These are phyloP conservation scores for Hypomecis punctinalis DNA, from an alignment of 2,888 invertebrate genomes.

Conservation along the genomic window DNA sequence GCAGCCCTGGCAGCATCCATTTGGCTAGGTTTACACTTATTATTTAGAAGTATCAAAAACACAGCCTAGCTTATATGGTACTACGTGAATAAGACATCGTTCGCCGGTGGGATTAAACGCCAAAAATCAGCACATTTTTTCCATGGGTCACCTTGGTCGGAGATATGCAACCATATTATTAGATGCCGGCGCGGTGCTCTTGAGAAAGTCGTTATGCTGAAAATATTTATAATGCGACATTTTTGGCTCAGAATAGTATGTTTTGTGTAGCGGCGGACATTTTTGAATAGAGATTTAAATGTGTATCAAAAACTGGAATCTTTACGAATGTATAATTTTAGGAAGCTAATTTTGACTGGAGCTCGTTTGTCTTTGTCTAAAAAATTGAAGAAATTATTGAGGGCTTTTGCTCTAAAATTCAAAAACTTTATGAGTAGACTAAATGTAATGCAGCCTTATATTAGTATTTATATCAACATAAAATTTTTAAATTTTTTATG, in stretches of 20 bases:
- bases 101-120: slow-evolving; percentile 57
- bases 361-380: too few relatives aligned
- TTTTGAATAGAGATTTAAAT: slow-evolving; percentile 2
- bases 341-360: too few relatives aligned
- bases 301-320: not conserved
- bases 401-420: too few relatives aligned
- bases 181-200: slow-evolving; percentile 14
- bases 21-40: too few relatives aligned
- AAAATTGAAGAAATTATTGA: too few relatives aligned
- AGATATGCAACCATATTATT: slow-evolving; percentile 28
- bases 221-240: slow-evolving; percentile 26
- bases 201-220: slow-evolving; percentile 21
- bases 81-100: slow-evolving; percentile 31
- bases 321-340: too few relatives aligned
- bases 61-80: not conserved
- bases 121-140: slow-evolving; percentile 64
- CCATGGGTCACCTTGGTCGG: slow-evolving; percentile 45
- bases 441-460: too few relatives aligned
- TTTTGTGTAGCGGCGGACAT: slow-evolving; percentile 9
- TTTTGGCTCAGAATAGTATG: slow-evolving; percentile 2
- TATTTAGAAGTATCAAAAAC: not conserved
- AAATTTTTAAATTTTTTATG: too few relatives aligned
- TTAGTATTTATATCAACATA: too few relatives aligned
- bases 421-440: too few relatives aligned
- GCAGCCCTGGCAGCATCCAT: too few relatives aligned